phyloP scores from a whole-genome alignment of 2,113 vertebrate species.

The Trogon melanurus region DNA sequence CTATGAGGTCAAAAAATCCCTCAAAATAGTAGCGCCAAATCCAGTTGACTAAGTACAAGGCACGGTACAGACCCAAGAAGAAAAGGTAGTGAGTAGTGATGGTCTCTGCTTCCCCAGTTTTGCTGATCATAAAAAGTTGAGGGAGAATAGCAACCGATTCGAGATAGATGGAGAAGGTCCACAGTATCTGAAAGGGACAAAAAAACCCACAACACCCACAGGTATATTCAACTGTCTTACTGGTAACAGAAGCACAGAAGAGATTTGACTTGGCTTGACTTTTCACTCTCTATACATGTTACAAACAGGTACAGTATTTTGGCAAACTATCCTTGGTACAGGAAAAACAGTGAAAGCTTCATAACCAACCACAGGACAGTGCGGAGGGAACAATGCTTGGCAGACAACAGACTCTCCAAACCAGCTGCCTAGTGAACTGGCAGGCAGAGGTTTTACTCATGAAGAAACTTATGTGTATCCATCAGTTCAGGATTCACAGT shows the following conservation, averaged over 20 bases:
- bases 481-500: background rate
- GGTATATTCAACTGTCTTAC: background rate
- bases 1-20: constrained; percentile 99
- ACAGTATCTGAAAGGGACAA: constrained; percentile 85
- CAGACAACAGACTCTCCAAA: background rate
- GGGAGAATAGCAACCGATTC: constrained; percentile 98
- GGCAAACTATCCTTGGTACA: background rate
- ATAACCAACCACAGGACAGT: background rate
- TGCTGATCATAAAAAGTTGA: constrained; percentile 99
- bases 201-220: background rate
- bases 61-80: constrained; percentile 96
- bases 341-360: background rate
- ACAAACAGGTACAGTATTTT: background rate
- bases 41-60: constrained; percentile 98
- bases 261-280: background rate
- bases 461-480: background rate
- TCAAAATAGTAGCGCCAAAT: constrained; percentile 99
- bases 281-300: background rate
- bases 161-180: constrained; percentile 99
- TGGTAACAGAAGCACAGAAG: background rate
- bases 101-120: constrained; percentile 98
- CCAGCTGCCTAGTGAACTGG: background rate
- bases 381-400: background rate
- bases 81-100: constrained; percentile 99
- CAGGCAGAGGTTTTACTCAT: background rate